A percentile compares a stretch with the other conserved stretches of the same genome.
These are phyloP conservation scores for Caenorhabditis becei DNA, from an alignment of 2,888 invertebrate genomes.

Conservation along the genomic window DNA sequence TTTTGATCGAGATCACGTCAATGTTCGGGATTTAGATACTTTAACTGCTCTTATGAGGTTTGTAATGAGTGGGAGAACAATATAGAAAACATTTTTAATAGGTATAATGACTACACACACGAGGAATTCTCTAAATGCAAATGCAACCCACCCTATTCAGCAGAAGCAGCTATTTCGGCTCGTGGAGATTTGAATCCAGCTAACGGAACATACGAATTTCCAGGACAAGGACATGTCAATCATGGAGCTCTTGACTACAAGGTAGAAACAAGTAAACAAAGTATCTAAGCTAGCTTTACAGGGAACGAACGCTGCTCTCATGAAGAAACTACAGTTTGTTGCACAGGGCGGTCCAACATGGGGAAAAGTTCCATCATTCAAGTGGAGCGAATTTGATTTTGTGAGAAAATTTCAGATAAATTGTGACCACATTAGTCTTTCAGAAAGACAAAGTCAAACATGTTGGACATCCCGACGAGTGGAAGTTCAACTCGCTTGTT, in stretches of 20 bases:
- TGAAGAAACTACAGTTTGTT: conserved; percentile 84
- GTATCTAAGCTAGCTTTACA: conserved; percentile 32
- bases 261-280: conserved; percentile 81
- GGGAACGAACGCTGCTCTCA: conserved; percentile 80
- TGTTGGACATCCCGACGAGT: conserved; percentile 88
- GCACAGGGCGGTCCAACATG: conserved; percentile 85
- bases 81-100: conserved; percentile 62
- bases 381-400: conserved; percentile 88
- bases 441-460: conserved; percentile 83
- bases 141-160: conserved; percentile 87
- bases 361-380: conserved; percentile 86
- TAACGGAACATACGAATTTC: conserved; percentile 87
- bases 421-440: too few relatives aligned
- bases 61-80: not conserved
- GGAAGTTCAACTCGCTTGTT: conserved; percentile 86
- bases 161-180: conserved; percentile 87
- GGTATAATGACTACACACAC: conserved; percentile 87
- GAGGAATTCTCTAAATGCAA: conserved; percentile 87
- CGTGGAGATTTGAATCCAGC: conserved; percentile 87
- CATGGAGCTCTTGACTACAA: conserved; percentile 88
- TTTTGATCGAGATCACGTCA: conserved; percentile 84
- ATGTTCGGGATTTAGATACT: conserved; percentile 85
- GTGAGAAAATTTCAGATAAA: conserved; percentile 66
- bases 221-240: conserved; percentile 86
- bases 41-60: conserved; percentile 85